These are phyloP conservation scores for Psephotus haematonotus DNA, from an alignment of 2,113 vertebrate genomes.

Conservation along the genomic window DNA sequence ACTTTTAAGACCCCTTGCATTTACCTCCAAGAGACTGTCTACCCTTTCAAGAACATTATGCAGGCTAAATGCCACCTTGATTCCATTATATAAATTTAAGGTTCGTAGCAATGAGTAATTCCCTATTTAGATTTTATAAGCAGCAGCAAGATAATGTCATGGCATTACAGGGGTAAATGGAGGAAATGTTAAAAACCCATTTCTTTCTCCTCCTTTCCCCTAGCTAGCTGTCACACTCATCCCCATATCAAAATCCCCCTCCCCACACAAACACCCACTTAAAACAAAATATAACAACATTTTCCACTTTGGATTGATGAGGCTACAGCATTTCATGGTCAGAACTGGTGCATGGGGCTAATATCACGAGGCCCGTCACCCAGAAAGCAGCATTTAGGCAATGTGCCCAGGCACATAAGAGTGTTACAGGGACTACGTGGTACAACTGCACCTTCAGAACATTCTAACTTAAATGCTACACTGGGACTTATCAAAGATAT, in stretches of 20 bases:
- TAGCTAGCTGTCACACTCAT: neutral
- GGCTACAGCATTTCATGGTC: constrained; percentile 46
- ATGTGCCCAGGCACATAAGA: constrained; percentile 35
- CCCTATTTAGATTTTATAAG: constrained; percentile 33
- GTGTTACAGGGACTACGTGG: constrained; percentile 64
- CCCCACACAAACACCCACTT: constrained; percentile 29
- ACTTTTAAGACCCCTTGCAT: neutral
- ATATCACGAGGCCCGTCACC: constrained; percentile 41
- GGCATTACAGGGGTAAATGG: constrained; percentile 4
- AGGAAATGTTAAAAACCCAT: neutral
- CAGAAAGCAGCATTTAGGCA: constrained; percentile 35
- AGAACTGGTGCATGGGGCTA: constrained; percentile 29
- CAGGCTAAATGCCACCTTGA: neutral
- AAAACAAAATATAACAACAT: constrained; percentile 49
- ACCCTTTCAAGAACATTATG: neutral
- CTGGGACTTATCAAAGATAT: constrained; percentile 78
- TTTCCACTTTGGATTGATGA: constrained; percentile 21
- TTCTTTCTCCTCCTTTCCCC: constrained; percentile 23
- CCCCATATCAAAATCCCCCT: constrained; percentile 16
- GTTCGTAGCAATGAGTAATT: neutral
- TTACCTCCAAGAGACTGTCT: neutral
- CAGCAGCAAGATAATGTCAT: constrained; percentile 40
- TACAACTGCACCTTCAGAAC: constrained; percentile 61
- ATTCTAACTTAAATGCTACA: constrained; percentile 75
- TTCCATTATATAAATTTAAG: neutral